phyloP scores from a whole-genome alignment of 1,140 invertebrate species.

The Drepana arcuata region DNA sequence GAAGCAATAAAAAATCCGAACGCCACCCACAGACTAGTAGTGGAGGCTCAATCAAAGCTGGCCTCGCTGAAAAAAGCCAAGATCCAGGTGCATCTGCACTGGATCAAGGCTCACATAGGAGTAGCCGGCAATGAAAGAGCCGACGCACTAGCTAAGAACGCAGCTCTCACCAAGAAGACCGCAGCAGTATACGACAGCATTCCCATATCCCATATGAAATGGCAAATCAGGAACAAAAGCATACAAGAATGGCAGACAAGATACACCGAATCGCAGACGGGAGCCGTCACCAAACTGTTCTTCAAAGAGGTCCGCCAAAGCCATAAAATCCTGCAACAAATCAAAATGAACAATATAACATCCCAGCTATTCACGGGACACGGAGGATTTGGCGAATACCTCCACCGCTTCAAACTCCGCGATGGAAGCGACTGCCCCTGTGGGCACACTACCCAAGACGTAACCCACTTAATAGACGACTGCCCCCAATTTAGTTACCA shows the following conservation, averaged over 20 bases:
- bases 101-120: slow-evolving; percentile 15
- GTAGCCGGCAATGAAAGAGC: slow-evolving; percentile 16
- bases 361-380: not conserved
- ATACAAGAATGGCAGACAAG: not conserved
- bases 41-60: slow-evolving; percentile 1
- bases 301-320: not conserved
- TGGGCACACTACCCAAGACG: too few relatives aligned
- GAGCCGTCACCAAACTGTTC: not conserved
- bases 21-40: slow-evolving; percentile 1
- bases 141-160: slow-evolving; percentile 15
- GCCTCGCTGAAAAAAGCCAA: not conserved
- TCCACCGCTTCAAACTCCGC: not conserved
- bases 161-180: slow-evolving; percentile 4
- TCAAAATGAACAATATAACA: not conserved
- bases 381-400: not conserved
- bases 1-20: not conserved
- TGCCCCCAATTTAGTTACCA: too few relatives aligned
- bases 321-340: not conserved
- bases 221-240: not conserved
- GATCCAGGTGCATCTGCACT: slow-evolving; percentile 2
- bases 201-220: slow-evolving; percentile 3
- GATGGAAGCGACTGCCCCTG: too few relatives aligned
- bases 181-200: not conserved
- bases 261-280: not conserved
- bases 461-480: too few relatives aligned